These are phyloP conservation scores for Belonocnema kinseyi DNA, from an alignment of 1,140 invertebrate genomes.

Conservation along the genomic window DNA sequence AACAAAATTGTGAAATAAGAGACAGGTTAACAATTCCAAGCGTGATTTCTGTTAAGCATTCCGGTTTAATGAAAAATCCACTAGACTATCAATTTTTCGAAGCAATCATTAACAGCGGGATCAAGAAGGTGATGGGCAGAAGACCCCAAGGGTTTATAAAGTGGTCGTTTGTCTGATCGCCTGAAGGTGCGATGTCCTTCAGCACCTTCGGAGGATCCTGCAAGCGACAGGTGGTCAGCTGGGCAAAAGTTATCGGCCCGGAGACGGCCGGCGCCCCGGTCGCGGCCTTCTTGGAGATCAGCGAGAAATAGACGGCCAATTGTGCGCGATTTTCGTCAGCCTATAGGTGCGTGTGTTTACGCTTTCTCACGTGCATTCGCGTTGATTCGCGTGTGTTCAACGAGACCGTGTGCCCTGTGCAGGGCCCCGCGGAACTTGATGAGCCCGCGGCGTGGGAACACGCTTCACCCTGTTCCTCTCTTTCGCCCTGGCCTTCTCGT, in stretches of 20 bases:
- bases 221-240: constrained; percentile 31
- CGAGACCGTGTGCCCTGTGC: constrained; percentile 45
- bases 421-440: constrained; percentile 49
- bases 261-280: neutral
- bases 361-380: constrained; percentile 58
- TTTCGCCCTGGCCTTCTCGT: constrained; percentile 34
- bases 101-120: neutral
- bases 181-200: constrained; percentile 15
- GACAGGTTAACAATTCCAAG: too few relatives aligned
- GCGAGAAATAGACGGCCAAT: constrained; percentile 51
- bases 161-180: constrained; percentile 30
- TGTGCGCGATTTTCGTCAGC: constrained; percentile 51
- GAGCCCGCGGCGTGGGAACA: constrained; percentile 62
- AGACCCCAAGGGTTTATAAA: constrained; percentile 39
- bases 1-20: too few relatives aligned
- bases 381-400: constrained; percentile 55
- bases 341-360: constrained; percentile 51
- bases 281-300: neutral
- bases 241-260: constrained; percentile 28
- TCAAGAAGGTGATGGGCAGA: constrained; percentile 19
- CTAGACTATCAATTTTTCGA: neutral
- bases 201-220: constrained; percentile 22
- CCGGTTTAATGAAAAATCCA: neutral
- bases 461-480: constrained; percentile 51
- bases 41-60: too few relatives aligned